Conservation (phyloP, 1,140 invertebrate genomes). For the Ceratina japonica region DNA sequence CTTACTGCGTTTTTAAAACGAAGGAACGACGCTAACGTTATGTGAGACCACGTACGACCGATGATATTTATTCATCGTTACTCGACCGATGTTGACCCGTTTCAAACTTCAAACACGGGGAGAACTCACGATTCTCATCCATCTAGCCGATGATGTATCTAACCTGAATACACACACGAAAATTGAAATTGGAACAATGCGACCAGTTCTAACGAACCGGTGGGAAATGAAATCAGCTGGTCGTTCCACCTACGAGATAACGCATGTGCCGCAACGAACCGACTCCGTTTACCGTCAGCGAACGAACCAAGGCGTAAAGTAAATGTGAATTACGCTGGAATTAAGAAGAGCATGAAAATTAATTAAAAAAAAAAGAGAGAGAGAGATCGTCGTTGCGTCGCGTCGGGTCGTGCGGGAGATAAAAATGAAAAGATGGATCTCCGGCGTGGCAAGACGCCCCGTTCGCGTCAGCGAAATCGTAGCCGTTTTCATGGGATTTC, state of each 20-base stretch:
- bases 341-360: background rate
- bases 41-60: background rate
- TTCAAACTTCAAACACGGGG: conserved; percentile 41
- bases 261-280: background rate
- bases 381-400: background rate
- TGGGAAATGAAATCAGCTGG: conserved; percentile 6
- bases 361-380: background rate
- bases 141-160: conserved; percentile 26
- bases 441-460: conserved; percentile 14
- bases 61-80: background rate
- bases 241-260: background rate
- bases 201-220: conserved; percentile 38
- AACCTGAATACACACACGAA: conserved; percentile 20
- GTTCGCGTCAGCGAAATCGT: conserved; percentile 57
- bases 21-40: background rate
- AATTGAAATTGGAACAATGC: conserved; percentile 54
- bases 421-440: background rate
- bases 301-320: conserved; percentile 18
- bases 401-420: background rate
- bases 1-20: background rate
- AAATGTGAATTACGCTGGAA: conserved; percentile 39
- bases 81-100: conserved; percentile 28
- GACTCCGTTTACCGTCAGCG: background rate
- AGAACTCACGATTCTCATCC: conserved; percentile 28
- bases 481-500: conserved; percentile 43